Percentiles rank a stretch among this genome's conserved stretches.
Conservation (phyloP, 53 echinoderm and acorn worm species). For the Actinopyga echinites region DNA sequence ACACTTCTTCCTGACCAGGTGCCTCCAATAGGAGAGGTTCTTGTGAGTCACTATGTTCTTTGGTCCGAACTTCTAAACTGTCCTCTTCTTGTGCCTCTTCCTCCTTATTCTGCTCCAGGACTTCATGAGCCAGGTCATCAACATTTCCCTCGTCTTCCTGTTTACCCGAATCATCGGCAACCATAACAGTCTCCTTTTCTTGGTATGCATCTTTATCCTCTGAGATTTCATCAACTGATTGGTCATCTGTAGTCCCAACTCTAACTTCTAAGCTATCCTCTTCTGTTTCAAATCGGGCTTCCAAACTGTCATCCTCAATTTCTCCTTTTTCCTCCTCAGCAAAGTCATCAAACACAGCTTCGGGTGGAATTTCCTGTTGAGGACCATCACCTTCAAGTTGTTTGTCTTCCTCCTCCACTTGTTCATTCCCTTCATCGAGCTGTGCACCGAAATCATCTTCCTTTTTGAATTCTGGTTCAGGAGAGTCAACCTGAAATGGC, state of each 20-base stretch:
- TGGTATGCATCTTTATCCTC: slow-evolving; percentile 48
- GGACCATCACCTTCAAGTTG: background rate
- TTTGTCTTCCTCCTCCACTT: background rate
- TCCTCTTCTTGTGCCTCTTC: slow-evolving; percentile 31
- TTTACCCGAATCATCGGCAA: background rate
- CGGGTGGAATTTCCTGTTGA: background rate
- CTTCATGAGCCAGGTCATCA: background rate
- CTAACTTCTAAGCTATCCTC: slow-evolving; percentile 46
- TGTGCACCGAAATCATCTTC: slow-evolving; percentile 37
- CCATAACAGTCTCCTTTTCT: slow-evolving; percentile 32
- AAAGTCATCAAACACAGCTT: slow-evolving; percentile 62
- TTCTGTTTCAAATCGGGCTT: slow-evolving; percentile 18
- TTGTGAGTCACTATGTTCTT: slow-evolving; percentile 22
- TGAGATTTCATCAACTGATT: slow-evolving; percentile 19
- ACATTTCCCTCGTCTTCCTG: background rate
- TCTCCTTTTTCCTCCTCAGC: slow-evolving; percentile 54
- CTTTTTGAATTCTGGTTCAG: background rate
- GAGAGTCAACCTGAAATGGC: background rate
- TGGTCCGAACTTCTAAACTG: slow-evolving; percentile 18
- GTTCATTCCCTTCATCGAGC: slow-evolving; percentile 6
- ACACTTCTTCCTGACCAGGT: background rate
- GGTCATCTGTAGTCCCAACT: slow-evolving; percentile 22
- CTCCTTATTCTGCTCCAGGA: background rate
- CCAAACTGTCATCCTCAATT: slow-evolving; percentile 33
- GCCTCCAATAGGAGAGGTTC: slow-evolving; percentile 21